Base-by-base conservation (phyloP, 2,888 invertebrate genomes). In the Cataglyphis altisquamis region DNA sequence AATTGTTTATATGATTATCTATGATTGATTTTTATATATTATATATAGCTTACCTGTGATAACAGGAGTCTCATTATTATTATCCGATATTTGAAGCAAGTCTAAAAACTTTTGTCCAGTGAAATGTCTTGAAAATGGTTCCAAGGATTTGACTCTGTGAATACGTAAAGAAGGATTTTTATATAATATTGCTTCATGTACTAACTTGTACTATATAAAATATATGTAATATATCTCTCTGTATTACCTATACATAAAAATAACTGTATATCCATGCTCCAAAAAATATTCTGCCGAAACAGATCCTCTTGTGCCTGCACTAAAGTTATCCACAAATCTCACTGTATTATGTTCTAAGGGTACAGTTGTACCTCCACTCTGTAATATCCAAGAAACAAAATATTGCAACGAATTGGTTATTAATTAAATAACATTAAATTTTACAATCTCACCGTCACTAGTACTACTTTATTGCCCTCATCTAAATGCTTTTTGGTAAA, bases 241-340 rank as follows among this genome's bases (percentile, higher is more conserved):
- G 36, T 36, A 52, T 83, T 90, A 95, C 94, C 97, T 96, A 95
- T 98, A 97, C 96, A 99, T 96, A 95, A 99, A 99, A 93, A 99
- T 97, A 75, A 99, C 99, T 57, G 98, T 97, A 95, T 99, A 99
- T 60, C 97, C 97, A 87, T 96, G 95, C 89, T 97, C 97, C 60
- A 99, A 96, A 95, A 99, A 99, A 94, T 99, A 98, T 96, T 99
- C 99, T 0, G 99, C 97, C 0, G 99, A 99, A 0, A 98, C 97
- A 0, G 99, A 97, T 32, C 99, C 99, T 88, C 99, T 96, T 0
- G 98, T 98, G 66, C 99, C 99, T 25, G 98, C 98, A 95, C 99
- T 99, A 95, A 99, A 99, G 96, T 99, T 99, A 95, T 99, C 99
- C 80, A 99, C 98, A 95, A 98, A 99, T 73, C 99, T 96, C 0